Evolutionary conservation across 1,140 invertebrate genomes (phyloP).

Genomic region (Ceratitis capitata): DNA sequence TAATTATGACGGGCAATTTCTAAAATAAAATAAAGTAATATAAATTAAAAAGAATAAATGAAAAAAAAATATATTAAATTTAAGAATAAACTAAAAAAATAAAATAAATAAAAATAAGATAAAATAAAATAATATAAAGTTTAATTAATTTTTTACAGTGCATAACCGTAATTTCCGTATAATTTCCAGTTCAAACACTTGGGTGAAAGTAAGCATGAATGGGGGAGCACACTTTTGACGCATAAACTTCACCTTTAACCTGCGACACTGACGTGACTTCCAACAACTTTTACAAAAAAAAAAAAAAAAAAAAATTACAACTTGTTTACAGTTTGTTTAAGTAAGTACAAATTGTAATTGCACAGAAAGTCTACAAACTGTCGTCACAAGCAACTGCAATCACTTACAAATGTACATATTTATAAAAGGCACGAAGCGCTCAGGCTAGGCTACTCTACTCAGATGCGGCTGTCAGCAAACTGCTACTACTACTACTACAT

Average conservation of each 20-base stretch:
- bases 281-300: neutral
- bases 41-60: no score
- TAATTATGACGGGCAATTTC: no score
- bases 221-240: neutral
- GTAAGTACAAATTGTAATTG: neutral
- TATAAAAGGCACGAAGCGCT: neutral
- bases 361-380: neutral
- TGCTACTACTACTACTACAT: neutral
- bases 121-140: no score
- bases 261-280: neutral
- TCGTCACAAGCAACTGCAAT: neutral
- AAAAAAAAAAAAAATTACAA: no score
- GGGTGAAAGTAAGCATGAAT: neutral
- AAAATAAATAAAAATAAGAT: neutral
- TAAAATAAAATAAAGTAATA: no score
- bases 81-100: neutral
- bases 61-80: neutral
- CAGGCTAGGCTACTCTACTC: neutral
- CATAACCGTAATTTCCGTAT: no score
- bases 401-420: neutral
- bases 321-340: neutral
- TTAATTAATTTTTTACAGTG: no score
- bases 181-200: neutral
- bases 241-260: constrained; percentile 11
- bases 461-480: neutral